Conservation (phyloP, 92 coral and sea anemone genomes). For the Meandrina meandrites region DNA sequence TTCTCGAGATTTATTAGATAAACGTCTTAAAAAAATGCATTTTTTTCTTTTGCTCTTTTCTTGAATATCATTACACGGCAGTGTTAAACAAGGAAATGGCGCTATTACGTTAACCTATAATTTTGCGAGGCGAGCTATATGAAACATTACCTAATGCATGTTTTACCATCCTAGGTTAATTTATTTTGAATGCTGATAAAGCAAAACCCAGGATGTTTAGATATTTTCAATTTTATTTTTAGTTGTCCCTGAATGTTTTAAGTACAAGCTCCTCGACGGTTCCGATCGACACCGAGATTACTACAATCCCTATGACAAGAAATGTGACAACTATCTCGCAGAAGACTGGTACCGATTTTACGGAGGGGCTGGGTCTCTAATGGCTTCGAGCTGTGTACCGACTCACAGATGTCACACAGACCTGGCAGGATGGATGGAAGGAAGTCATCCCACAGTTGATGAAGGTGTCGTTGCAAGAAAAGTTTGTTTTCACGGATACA, state of each 20-base stretch:
- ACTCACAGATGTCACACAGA: slow-evolving; percentile 41
- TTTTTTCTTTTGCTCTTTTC: too few species aligned
- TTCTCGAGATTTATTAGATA: too few species aligned
- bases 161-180: too few species aligned
- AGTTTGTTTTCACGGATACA: slow-evolving; percentile 13
- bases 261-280: not conserved
- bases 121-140: too few species aligned
- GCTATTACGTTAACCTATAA: too few species aligned
- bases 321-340: slow-evolving; percentile 13
- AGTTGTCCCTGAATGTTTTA: slow-evolving; percentile 15
- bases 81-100: too few species aligned
- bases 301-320: not conserved
- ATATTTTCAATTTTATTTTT: not conserved
- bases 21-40: too few species aligned
- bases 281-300: slow-evolving; percentile 3
- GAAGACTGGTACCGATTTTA: slow-evolving; percentile 56
- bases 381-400: slow-evolving; percentile 41
- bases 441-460: slow-evolving; percentile 47
- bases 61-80: too few species aligned
- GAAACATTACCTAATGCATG: too few species aligned
- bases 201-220: too few species aligned
- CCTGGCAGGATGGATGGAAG: slow-evolving; percentile 34
- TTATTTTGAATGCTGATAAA: too few species aligned
- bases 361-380: slow-evolving; percentile 46
- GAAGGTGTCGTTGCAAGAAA: slow-evolving; percentile 36